A percentile compares a stretch with the other conserved stretches of the same genome.
phyloP scores from a whole-genome alignment of 2,797 vertebrate genomes.

The Nasua narica region DNA sequence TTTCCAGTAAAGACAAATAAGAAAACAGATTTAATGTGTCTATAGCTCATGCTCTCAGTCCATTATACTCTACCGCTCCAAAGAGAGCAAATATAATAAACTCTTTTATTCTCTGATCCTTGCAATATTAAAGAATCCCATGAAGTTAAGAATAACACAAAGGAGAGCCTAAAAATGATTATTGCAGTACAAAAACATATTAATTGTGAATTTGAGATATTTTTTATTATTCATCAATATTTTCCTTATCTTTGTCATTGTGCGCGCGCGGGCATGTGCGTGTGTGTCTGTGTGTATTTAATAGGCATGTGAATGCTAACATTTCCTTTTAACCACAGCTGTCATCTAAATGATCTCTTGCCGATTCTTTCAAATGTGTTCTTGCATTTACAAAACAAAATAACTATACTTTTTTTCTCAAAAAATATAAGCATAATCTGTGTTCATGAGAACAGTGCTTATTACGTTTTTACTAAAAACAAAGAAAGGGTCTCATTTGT shows the following conservation, averaged over 20 bases:
- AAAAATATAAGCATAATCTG: conserved; percentile 5
- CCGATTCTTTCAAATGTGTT: background rate
- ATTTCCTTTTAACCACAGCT: background rate
- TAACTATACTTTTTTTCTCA: background rate
- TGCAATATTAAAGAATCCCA: background rate
- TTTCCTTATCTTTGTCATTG: background rate
- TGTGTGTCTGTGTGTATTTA: too few relatives aligned
- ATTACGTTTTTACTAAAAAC: background rate
- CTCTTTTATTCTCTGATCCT: background rate
- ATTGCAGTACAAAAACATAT: background rate
- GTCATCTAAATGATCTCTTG: background rate
- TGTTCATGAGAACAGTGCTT: background rate
- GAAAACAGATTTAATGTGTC: background rate
- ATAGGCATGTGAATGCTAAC: background rate
- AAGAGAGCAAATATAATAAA: background rate
- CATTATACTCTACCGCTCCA: background rate
- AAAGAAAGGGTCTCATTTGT: background rate
- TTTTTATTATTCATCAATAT: background rate
- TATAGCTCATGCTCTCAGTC: background rate
- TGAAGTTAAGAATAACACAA: background rate
- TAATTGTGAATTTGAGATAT: background rate
- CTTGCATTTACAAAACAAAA: background rate
- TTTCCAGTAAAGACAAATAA: background rate
- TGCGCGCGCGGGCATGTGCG: too few relatives aligned
- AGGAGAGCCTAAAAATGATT: background rate